Conservation (phyloP, 2,113 vertebrate species). For the Datnioides undecimradiatus region DNA sequence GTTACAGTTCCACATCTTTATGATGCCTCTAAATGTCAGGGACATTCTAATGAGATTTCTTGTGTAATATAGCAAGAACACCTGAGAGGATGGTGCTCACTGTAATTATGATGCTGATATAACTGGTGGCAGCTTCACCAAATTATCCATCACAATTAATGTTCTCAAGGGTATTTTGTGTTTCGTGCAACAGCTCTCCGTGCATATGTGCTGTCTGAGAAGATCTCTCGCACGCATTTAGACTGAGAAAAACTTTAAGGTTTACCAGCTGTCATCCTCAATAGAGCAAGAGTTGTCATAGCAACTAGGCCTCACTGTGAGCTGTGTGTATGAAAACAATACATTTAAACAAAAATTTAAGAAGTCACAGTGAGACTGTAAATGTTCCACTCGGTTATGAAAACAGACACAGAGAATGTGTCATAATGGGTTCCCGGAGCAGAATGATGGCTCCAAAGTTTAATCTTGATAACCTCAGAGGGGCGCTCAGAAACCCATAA, state of each 20-base stretch:
- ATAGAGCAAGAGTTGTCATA: constrained; percentile 8
- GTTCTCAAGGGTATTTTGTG: constrained; percentile 23
- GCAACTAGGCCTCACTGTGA: neutral
- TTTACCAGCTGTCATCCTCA: neutral
- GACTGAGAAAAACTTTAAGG: constrained; percentile 12
- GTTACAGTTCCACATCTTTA: constrained; percentile 25
- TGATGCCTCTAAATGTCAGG: constrained; percentile 47
- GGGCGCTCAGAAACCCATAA: constrained; percentile 63
- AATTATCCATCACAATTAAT: constrained; percentile 55
- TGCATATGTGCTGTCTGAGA: constrained; percentile 20
- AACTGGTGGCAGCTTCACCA: constrained; percentile 26
- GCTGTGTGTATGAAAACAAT: constrained; percentile 10
- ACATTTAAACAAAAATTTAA: constrained; percentile 41
- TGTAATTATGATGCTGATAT: constrained; percentile 46
- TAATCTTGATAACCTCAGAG: constrained; percentile 68
- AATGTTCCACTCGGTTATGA: constrained; percentile 37
- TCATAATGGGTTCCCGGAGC: constrained; percentile 21
- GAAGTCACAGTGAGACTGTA: constrained; percentile 13
- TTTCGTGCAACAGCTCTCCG: constrained; percentile 12
- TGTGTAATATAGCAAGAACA: constrained; percentile 29
- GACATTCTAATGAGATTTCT: constrained; percentile 54
- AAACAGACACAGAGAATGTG: constrained; percentile 36
- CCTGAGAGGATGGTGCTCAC: constrained; percentile 35
- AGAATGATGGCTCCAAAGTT: constrained; percentile 55
- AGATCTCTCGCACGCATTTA: constrained; percentile 12